Conservation (phyloP, 2,888 invertebrate species). For the Lomographa bimaculata region DNA sequence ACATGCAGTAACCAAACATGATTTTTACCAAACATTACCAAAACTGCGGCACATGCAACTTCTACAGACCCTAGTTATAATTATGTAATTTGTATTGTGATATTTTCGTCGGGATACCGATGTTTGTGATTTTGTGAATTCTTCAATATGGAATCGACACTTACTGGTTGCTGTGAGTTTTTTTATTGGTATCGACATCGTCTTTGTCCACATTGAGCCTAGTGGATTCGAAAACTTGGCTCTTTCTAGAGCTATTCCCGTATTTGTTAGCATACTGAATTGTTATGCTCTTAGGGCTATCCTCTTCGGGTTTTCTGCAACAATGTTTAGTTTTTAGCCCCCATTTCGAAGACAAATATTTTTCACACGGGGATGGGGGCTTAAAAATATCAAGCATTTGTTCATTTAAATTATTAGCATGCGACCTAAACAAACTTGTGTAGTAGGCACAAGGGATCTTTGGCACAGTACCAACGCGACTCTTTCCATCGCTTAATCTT, state of each 20-base stretch:
- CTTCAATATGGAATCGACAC: constrained; percentile 39
- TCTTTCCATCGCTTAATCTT: no score
- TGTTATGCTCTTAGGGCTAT: constrained; percentile 71
- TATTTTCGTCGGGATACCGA: neutral
- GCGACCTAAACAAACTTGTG: no score
- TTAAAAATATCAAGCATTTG: constrained; percentile 1
- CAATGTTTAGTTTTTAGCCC: constrained; percentile 42
- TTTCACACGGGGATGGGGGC: neutral
- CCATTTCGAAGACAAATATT: constrained; percentile 1
- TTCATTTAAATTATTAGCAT: constrained; percentile 1
- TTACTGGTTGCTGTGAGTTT: constrained; percentile 73
- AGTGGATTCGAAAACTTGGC: constrained; percentile 88
- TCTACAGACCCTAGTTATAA: neutral
- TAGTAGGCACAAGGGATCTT: no score
- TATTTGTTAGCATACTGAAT: constrained; percentile 75
- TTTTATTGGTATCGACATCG: constrained; percentile 87
- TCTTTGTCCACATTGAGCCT: constrained; percentile 89
- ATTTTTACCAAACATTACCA: no score
- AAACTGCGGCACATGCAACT: constrained; percentile 20
- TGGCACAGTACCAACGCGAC: no score
- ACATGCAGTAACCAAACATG: constrained; percentile 31
- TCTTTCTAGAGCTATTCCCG: constrained; percentile 80
- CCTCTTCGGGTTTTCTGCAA: constrained; percentile 80
- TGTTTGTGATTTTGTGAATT: constrained; percentile 13
- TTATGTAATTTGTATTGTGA: constrained; percentile 6